Evolutionary conservation across 2,888 invertebrate species (phyloP).

Genomic region (Eugnorisma glareosa): DNA sequence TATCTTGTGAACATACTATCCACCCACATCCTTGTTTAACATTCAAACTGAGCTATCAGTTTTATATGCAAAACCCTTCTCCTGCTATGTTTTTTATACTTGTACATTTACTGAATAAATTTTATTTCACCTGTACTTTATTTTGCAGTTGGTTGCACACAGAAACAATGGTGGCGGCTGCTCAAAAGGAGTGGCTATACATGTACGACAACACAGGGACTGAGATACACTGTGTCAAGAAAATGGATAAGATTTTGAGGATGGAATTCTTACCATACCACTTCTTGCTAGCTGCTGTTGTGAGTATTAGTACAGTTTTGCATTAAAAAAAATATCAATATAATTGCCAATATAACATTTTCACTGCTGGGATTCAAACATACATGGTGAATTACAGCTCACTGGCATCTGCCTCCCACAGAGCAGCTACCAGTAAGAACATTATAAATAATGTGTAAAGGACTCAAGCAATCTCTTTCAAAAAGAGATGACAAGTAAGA

Average conservation of each 20-base stretch:
- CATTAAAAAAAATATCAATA: not conserved
- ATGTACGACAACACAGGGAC: conserved; percentile 99
- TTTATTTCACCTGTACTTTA: not conserved
- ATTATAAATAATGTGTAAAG: not conserved
- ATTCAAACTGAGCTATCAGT: not conserved
- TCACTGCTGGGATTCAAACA: not conserved
- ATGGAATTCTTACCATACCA: conserved; percentile 99
- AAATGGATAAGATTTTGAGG: conserved; percentile 93
- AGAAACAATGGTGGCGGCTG: conserved; percentile 99
- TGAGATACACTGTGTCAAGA: conserved; percentile 98
- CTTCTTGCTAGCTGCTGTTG: conserved; percentile 96
- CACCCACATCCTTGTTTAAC: not conserved
- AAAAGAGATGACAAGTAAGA: not conserved
- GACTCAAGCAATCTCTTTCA: not conserved
- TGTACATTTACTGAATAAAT: not conserved
- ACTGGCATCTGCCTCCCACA: not conserved
- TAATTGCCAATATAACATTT: not conserved
- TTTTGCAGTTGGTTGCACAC: conserved; percentile 95
- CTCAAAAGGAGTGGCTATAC: conserved; percentile 98
- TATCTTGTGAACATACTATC: not conserved
- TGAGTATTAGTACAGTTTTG: conserved; percentile 84
- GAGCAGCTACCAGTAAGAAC: not conserved
- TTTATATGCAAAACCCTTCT: not conserved
- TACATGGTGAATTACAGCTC: not conserved
- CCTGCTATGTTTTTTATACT: not conserved